Evolutionary conservation across 2,113 vertebrate species (phyloP).

Genomic region (Saguinus midas): DNA sequence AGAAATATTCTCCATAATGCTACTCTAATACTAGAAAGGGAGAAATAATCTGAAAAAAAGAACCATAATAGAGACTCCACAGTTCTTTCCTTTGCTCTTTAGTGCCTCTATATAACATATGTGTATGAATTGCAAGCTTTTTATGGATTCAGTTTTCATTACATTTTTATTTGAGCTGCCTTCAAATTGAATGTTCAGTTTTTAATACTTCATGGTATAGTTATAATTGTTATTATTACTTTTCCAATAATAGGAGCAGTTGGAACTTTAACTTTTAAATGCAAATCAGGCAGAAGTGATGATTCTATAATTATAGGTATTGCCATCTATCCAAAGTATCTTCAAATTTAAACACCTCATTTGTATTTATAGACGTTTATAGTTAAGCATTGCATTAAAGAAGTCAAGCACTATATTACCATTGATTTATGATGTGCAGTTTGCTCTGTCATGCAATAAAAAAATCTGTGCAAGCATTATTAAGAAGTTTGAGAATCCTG

Average conservation of each 20-base stretch:
- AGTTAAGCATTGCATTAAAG: conserved; percentile 51
- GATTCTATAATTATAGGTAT: conserved; percentile 54
- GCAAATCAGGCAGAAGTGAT: conserved; percentile 57
- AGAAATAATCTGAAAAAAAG: background rate
- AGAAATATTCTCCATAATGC: background rate
- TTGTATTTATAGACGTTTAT: conserved; percentile 66
- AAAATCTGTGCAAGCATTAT: background rate
- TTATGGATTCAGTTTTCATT: conserved; percentile 46
- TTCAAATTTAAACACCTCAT: conserved; percentile 48
- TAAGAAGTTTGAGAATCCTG: conserved; percentile 38
- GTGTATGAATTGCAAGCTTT: conserved; percentile 32
- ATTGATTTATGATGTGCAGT: conserved; percentile 63
- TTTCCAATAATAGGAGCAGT: conserved; percentile 58
- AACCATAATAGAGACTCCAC: background rate
- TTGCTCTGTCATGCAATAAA: conserved; percentile 56
- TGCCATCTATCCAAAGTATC: conserved; percentile 31
- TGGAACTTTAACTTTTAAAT: conserved; percentile 61
- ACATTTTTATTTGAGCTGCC: conserved; percentile 56
- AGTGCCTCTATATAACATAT: conserved; percentile 25
- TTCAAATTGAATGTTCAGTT: conserved; percentile 55
- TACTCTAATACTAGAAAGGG: background rate
- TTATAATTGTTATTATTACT: conserved; percentile 69
- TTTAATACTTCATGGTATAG: conserved; percentile 58
- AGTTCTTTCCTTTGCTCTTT: background rate
- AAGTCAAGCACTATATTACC: conserved; percentile 50